Evolutionary conservation across 2,797 vertebrate species (phyloP).

Genomic region (Centroberyx gerrardi): DNA sequence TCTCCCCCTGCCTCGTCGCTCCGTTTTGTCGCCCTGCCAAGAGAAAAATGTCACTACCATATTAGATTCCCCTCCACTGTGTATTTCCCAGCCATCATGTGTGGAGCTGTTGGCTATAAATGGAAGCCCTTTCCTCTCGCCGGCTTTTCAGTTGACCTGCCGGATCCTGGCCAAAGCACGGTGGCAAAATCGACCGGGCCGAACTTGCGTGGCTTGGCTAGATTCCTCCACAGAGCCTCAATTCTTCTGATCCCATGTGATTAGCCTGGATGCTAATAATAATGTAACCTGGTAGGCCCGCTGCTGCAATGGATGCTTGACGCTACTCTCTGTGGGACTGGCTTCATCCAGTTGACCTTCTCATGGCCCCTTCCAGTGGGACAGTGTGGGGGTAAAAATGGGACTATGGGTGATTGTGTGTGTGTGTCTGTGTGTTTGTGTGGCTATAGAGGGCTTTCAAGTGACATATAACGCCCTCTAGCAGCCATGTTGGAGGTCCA

Average conservation of each 20-base stretch:
- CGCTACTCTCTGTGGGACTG: conserved; percentile 8
- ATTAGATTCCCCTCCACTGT: conserved; percentile 39
- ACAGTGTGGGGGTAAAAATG: not conserved
- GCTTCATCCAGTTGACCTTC: conserved; percentile 28
- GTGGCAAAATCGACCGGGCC: conserved; percentile 13
- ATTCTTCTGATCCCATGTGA: conserved; percentile 8
- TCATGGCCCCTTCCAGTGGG: not conserved
- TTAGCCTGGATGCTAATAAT: conserved; percentile 33
- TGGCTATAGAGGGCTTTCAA: not conserved
- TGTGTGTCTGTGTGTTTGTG: not conserved
- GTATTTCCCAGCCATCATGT: conserved; percentile 27
- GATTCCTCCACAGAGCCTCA: conserved; percentile 14
- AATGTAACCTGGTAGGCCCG: conserved; percentile 28
- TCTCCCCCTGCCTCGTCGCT: not conserved
- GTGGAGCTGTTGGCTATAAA: conserved; percentile 43
- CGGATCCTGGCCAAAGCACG: conserved; percentile 2
- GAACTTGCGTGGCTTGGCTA: conserved; percentile 1
- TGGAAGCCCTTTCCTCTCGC: conserved; percentile 34
- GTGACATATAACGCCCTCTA: not conserved
- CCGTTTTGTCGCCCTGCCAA: conserved; percentile 29
- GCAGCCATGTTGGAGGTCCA: not conserved
- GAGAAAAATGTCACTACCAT: conserved; percentile 37
- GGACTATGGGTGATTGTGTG: not conserved
- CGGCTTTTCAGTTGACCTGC: conserved; percentile 10
- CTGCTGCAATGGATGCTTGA: not conserved